phyloP scores from a whole-genome alignment of 2,888 invertebrate genomes.

The Uropetala carovei region DNA sequence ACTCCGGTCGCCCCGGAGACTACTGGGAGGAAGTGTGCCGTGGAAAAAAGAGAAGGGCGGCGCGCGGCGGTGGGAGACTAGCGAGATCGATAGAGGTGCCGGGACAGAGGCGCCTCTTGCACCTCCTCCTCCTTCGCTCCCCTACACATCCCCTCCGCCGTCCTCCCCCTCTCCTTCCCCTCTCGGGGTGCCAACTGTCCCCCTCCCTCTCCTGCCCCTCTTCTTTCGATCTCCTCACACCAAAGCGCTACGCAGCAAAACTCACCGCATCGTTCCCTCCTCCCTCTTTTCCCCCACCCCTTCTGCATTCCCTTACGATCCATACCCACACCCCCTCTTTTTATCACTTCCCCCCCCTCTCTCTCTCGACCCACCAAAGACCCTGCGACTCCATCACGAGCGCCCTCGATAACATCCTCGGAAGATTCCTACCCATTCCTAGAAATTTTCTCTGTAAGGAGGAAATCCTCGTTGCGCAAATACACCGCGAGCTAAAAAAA shows the following conservation, averaged over 20 bases:
- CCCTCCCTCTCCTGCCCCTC: background rate
- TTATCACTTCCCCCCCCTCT: too few species aligned
- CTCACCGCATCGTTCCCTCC: background rate
- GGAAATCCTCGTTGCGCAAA: background rate
- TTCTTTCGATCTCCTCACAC: background rate
- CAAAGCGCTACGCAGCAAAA: slow-evolving; percentile 6
- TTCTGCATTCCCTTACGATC: too few species aligned
- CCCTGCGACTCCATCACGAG: background rate
- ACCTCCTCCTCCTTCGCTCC: background rate
- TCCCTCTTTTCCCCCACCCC: background rate
- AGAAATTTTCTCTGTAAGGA: background rate
- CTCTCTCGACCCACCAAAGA: background rate
- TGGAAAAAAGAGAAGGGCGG: background rate
- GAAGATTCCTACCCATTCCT: background rate
- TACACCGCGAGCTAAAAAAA: background rate
- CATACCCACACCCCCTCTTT: background rate
- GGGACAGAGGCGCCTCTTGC: slow-evolving; percentile 43
- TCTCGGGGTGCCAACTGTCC: background rate
- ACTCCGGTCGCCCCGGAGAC: background rate
- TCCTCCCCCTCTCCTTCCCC: background rate
- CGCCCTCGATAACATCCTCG: background rate
- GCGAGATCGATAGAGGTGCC: slow-evolving; percentile 61
- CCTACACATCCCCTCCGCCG: background rate
- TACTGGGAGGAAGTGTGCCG: background rate
- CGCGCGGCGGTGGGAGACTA: background rate